A percentile compares a stretch with the other conserved stretches of the same genome.
Evolutionary conservation across 2,888 invertebrate genomes (phyloP).

Genomic region (Onchidella celtica): DNA sequence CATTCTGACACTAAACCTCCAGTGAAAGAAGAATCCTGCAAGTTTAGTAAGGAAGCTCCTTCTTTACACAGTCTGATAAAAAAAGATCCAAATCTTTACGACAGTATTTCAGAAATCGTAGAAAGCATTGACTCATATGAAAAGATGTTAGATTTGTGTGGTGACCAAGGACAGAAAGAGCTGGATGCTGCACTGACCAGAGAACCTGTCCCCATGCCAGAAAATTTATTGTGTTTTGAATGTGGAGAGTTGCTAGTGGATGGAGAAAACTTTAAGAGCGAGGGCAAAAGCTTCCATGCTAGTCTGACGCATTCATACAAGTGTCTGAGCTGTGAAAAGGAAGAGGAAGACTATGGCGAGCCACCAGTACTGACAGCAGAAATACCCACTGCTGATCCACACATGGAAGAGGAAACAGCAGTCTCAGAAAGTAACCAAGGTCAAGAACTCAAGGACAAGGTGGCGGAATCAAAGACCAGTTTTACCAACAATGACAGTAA

Average conservation of each 20-base stretch:
- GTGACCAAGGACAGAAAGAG: conserved; percentile 39
- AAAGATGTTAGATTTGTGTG: conserved; percentile 47
- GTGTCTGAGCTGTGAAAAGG: conserved; percentile 44
- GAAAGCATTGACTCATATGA: conserved; percentile 48
- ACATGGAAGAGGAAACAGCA: background rate
- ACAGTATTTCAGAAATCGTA: conserved; percentile 45
- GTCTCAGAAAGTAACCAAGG: background rate
- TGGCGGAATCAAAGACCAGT: too few relatives aligned
- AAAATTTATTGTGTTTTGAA: conserved; percentile 43
- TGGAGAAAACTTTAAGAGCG: conserved; percentile 40
- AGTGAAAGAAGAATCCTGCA: background rate
- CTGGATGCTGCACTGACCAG: conserved; percentile 39
- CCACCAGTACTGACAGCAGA: conserved; percentile 41
- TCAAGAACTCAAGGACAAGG: background rate
- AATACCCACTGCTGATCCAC: background rate
- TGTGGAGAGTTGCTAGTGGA: conserved; percentile 45
- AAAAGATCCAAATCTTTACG: conserved; percentile 40
- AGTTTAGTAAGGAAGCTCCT: conserved; percentile 3
- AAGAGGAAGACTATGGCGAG: conserved; percentile 39
- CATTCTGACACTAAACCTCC: background rate
- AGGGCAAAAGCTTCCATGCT: conserved; percentile 10
- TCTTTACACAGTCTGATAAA: conserved; percentile 40
- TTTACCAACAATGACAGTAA: background rate
- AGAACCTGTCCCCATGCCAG: conserved; percentile 26
- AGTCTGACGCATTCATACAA: conserved; percentile 28